Evolutionary conservation across 2,888 invertebrate genomes (phyloP).

Genomic region (Diarsia brunnea): DNA sequence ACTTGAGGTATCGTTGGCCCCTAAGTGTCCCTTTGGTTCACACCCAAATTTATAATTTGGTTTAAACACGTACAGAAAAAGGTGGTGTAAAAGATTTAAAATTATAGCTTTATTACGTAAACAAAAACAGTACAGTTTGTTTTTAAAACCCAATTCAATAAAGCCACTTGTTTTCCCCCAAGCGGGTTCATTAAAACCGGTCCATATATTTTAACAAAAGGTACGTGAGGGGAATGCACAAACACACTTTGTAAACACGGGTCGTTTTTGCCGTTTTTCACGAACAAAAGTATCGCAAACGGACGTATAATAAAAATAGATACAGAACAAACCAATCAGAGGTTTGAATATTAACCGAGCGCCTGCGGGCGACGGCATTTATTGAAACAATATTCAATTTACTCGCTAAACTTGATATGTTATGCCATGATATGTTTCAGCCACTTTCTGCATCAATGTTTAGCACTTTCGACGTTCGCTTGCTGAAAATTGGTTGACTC

Average conservation of each 20-base stretch:
- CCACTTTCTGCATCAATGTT: constrained; percentile 11
- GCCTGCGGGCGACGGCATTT: constrained; percentile 27
- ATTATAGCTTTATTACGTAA: constrained; percentile 22
- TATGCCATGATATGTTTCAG: constrained; percentile 22
- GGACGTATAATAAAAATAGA: constrained; percentile 42
- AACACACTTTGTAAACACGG: constrained; percentile 43
- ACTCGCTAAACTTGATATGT: constrained; percentile 22
- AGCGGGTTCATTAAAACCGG: constrained; percentile 48
- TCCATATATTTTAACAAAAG: constrained; percentile 52
- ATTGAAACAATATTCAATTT: constrained; percentile 41
- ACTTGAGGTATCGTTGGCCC: too few relatives aligned
- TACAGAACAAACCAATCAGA: constrained; percentile 53
- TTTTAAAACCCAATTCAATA: constrained; percentile 45
- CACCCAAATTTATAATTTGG: background rate
- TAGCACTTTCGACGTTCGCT: background rate
- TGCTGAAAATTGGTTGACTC: background rate
- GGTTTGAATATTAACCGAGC: constrained; percentile 43
- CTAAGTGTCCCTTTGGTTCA: background rate
- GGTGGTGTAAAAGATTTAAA: background rate
- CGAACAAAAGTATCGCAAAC: constrained; percentile 28
- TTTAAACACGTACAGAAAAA: background rate
- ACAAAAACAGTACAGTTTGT: constrained; percentile 34
- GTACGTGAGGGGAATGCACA: constrained; percentile 50
- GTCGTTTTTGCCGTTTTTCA: constrained; percentile 17
- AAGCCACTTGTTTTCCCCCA: constrained; percentile 38